phyloP scores from a whole-genome alignment of 2,888 invertebrate genomes.

The Cheilosia variabilis region DNA sequence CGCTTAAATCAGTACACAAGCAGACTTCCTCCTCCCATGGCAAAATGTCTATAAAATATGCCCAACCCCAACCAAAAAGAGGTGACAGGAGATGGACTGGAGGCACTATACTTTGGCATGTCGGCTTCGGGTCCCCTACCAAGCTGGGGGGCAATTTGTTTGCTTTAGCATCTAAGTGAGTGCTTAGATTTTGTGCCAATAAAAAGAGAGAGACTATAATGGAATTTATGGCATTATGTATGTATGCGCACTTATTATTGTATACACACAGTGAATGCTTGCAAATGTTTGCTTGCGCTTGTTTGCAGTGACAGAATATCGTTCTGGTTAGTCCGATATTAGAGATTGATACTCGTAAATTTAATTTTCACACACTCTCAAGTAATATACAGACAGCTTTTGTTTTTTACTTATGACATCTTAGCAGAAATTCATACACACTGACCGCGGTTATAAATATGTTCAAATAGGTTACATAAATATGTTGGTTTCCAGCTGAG shows the following conservation, averaged over 20 bases:
- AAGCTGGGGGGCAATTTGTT: slow-evolving; percentile 31
- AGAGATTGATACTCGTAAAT: no score
- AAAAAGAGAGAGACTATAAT: slow-evolving; percentile 26
- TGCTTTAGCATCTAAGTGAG: slow-evolving; percentile 42
- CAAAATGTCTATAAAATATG: slow-evolving; percentile 12
- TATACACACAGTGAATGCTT: neutral
- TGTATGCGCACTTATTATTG: neutral
- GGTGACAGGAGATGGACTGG: slow-evolving; percentile 11
- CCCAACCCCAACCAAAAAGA: neutral
- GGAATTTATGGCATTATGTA: slow-evolving; percentile 3
- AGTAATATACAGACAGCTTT: no score
- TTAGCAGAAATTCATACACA: no score
- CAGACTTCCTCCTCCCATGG: neutral
- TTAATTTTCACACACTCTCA: no score
- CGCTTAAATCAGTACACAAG: slow-evolving; percentile 28
- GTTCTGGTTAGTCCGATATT: neutral
- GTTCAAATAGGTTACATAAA: no score
- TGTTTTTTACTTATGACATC: no score
- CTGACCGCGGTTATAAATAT: no score
- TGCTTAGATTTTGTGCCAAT: slow-evolving; percentile 45
- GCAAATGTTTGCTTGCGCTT: neutral
- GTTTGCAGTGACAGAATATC: neutral
- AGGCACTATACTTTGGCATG: neutral
- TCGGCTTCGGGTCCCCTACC: neutral
- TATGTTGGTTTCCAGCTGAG: no score